Percentiles rank a stretch among this genome's conserved stretches.
These are phyloP conservation scores for Dendronephthya gigantea DNA, from an alignment of 64 coral and sea anemone genomes.

Conservation along the genomic window DNA sequence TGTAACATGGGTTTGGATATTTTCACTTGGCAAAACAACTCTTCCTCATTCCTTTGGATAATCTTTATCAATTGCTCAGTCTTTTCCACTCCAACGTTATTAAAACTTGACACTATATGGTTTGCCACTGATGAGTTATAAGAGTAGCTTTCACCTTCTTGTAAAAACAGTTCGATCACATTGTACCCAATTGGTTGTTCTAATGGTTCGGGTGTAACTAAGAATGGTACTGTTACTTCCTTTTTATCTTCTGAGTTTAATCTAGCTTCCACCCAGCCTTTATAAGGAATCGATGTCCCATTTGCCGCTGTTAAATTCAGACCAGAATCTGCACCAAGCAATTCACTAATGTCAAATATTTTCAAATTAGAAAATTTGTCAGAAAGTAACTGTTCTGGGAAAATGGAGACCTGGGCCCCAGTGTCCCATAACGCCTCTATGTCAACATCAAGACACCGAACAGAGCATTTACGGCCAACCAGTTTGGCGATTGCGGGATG, in stretches of 20 bases:
- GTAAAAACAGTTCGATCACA: not conserved
- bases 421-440: slow-evolving; percentile 27
- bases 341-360: not conserved
- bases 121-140: not conserved
- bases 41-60: not conserved
- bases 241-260: not conserved
- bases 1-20: not conserved
- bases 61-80: not conserved
- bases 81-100: not conserved
- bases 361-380: not conserved
- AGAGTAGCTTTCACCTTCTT: not conserved
- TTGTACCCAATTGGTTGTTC: not conserved
- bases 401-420: slow-evolving; percentile 30
- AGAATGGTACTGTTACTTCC: not conserved
- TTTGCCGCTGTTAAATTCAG: not conserved
- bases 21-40: not conserved
- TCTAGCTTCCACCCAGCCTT: slow-evolving; percentile 5
- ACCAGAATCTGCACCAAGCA: not conserved
- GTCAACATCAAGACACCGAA: not conserved
- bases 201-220: not conserved
- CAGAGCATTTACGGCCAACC: not conserved
- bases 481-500: not conserved
- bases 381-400: not conserved
- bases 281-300: not conserved
- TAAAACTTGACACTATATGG: not conserved